Percentiles rank a stretch among this genome's conserved stretches.
Conservation (phyloP, 1,140 invertebrate species). For the Drosophila sulfurigaster region DNA sequence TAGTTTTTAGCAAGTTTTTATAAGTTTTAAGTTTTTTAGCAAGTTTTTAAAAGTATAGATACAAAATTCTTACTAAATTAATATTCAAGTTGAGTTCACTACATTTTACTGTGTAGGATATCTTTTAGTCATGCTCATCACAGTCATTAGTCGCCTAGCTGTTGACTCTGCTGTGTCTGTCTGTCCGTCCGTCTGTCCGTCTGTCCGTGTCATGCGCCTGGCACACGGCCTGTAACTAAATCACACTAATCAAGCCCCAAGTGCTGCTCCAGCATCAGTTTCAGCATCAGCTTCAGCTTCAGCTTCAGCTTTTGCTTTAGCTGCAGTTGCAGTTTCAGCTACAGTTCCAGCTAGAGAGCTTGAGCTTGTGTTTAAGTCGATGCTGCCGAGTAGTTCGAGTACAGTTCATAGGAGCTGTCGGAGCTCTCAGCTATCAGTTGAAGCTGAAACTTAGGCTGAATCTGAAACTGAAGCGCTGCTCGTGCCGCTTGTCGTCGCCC, state of each 20-base stretch:
- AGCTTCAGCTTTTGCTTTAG: constrained; percentile 25
- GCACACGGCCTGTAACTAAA: constrained; percentile 83
- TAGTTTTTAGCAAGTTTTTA: too few relatives aligned
- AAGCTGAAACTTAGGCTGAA: not conserved
- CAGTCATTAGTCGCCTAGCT: not conserved
- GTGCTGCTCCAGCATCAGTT: constrained; percentile 59
- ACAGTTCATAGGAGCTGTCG: not conserved
- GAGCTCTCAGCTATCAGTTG: constrained; percentile 19
- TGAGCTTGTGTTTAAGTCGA: not conserved
- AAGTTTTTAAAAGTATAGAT: too few relatives aligned
- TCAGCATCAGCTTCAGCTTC: constrained; percentile 19
- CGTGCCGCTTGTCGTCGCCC: constrained; percentile 76
- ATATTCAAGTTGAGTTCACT: not conserved
- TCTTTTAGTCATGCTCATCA: not conserved
- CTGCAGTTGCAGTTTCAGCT: constrained; percentile 16
- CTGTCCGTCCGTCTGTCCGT: too few relatives aligned
- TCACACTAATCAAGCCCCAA: constrained; percentile 83
- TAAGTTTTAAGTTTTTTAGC: too few relatives aligned
- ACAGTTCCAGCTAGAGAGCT: constrained; percentile 13
- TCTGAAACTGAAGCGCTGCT: constrained; percentile 58
- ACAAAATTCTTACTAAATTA: too few relatives aligned
- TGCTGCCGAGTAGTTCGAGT: not conserved
- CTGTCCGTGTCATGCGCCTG: constrained; percentile 77
- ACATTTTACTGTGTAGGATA: not conserved
- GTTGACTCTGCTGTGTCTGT: constrained; percentile 4